Percentiles rank a stretch among this genome's conserved stretches.
phyloP scores from a whole-genome alignment of 2,888 invertebrate species.

The Tenthredo livida region DNA sequence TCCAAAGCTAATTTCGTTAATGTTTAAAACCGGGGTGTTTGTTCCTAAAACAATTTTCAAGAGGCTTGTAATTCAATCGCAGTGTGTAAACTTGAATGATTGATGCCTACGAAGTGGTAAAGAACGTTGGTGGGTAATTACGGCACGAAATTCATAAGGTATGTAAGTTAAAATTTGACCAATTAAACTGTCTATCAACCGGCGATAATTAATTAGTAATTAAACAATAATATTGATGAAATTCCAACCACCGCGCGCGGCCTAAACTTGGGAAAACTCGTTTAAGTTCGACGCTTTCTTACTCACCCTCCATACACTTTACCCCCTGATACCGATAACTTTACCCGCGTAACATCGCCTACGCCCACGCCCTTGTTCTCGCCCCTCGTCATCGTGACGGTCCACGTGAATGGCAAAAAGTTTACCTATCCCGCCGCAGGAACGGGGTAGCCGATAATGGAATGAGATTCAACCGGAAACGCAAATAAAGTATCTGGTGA shows the following conservation, averaged over 20 bases:
- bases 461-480: slow-evolving; percentile 45
- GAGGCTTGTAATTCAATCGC: slow-evolving; percentile 31
- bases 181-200: slow-evolving; percentile 50
- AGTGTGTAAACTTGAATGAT: slow-evolving; percentile 6
- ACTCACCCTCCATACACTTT: slow-evolving; percentile 10
- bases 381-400: slow-evolving; percentile 43
- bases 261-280: slow-evolving; percentile 50
- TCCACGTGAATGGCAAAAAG: slow-evolving; percentile 32
- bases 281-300: slow-evolving; percentile 52
- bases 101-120: slow-evolving; percentile 36
- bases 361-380: neutral
- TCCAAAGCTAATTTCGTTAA: neutral
- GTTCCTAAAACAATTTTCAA: slow-evolving; percentile 22
- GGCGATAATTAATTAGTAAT: slow-evolving; percentile 55
- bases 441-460: slow-evolving; percentile 35
- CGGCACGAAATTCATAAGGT: slow-evolving; percentile 41
- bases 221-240: slow-evolving; percentile 55
- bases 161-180: slow-evolving; percentile 44
- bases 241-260: slow-evolving; percentile 42
- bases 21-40: neutral
- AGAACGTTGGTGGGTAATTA: slow-evolving; percentile 40
- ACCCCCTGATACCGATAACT: neutral
- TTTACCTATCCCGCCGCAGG: slow-evolving; percentile 12
- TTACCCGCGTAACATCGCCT: slow-evolving; percentile 38
- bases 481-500: neutral